phyloP scores from a whole-genome alignment of 2,888 invertebrate species.

The Argyresthia albistria region DNA sequence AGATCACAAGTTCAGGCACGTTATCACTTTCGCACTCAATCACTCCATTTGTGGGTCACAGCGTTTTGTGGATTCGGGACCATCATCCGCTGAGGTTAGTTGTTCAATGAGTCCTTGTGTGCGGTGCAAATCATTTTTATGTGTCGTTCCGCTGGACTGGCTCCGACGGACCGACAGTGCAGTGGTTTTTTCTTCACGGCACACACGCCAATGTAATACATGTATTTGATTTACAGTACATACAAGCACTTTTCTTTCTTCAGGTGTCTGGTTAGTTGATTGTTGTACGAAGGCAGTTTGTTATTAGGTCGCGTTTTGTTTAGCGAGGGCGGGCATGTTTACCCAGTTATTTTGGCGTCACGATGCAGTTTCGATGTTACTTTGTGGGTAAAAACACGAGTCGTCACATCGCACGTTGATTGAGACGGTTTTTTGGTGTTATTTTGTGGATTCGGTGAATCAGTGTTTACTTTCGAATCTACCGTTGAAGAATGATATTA shows the following conservation, averaged over 20 bases:
- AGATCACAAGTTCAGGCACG: slow-evolving; percentile 11
- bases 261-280: slow-evolving; percentile 27
- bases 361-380: slow-evolving; percentile 9
- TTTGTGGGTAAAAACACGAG: neutral
- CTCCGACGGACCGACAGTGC: slow-evolving; percentile 34
- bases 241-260: slow-evolving; percentile 50
- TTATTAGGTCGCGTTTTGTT: slow-evolving; percentile 40
- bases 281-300: slow-evolving; percentile 26
- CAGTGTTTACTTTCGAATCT: slow-evolving; percentile 59
- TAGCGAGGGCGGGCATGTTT: slow-evolving; percentile 9
- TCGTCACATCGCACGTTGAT: neutral
- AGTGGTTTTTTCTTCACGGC: slow-evolving; percentile 32
- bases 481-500: neutral
- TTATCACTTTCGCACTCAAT: slow-evolving; percentile 35
- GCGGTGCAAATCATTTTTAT: slow-evolving; percentile 62
- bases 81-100: slow-evolving; percentile 54
- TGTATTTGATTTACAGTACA: slow-evolving; percentile 27
- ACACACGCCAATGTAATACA: slow-evolving; percentile 20
- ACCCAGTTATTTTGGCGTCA: neutral
- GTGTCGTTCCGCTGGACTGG: slow-evolving; percentile 57
- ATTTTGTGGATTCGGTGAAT: slow-evolving; percentile 29
- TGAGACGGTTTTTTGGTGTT: slow-evolving; percentile 18
- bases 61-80: slow-evolving; percentile 23
- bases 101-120: slow-evolving; percentile 53
- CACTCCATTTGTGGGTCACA: slow-evolving; percentile 67